Base-by-base conservation (phyloP, 35 echinoderm and acorn worm species). In the Holothuria glaberrima region DNA sequence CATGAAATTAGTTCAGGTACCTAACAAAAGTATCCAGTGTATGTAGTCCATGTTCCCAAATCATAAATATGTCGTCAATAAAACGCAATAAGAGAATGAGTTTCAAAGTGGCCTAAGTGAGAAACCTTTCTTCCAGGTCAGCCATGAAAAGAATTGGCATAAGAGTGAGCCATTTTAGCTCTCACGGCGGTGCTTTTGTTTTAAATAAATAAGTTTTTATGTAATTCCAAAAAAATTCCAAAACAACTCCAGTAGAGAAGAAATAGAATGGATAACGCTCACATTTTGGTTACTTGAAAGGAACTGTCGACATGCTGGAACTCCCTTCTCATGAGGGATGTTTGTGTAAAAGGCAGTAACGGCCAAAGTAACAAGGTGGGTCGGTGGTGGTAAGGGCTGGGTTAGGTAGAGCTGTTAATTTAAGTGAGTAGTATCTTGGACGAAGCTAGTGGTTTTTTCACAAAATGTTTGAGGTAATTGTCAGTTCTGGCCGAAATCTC, bases 401-500 rank as follows among this genome's bases (percentile, higher is more conserved):
- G n/a, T n/a, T n/a, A n/a, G n/a, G n/a, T n/a, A n/a, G n/a, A n/a
- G n/a, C n/a, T n/a, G n/a, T n/a, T n/a, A n/a, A n/a, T n/a, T n/a
- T n/a, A n/a, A n/a, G n/a, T n/a, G n/a, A n/a, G n/a, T n/a, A n/a
- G n/a, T n/a, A n/a, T n/a, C n/a, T 61, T 14, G n/a, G n/a, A 2
- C 3, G 58, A 61, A 61, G 58, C 58, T 61, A n/a, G 58, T n/a
- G n/a, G 58, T 61, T 61, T 61, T n/a, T 61, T 61, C 16, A 61
- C 58, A 61, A 61, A n/a, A 61, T 14, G 58, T 61, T 61, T 61
- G 58, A 61, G 58, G n/a, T 61, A n/a, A n/a, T 61, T n/a, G 58
- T 61, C 58, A n/a, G n/a, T 61, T n/a, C 58, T 18, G 58, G 58
- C 58, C 16, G 58, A 3, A n/a, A 61, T 61, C 16, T 61, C n/a